Evolutionary conservation across 2,797 vertebrate genomes (phyloP).

Genomic region (Tadarida brasiliensis): DNA sequence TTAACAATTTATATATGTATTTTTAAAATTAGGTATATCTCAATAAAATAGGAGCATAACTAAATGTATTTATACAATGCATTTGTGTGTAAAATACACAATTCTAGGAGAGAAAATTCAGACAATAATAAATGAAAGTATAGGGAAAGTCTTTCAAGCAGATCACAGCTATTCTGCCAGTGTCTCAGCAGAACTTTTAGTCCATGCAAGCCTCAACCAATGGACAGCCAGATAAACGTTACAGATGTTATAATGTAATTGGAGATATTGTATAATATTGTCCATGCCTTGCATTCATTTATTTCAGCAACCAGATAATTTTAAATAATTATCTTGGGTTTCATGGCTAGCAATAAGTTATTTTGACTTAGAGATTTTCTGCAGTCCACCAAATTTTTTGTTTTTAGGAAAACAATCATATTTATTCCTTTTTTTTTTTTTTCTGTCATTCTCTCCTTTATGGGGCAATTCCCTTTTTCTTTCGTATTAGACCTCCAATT

Average conservation of each 20-base stretch:
- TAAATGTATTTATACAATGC: background rate
- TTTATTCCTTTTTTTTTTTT: background rate
- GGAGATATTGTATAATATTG: background rate
- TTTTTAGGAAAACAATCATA: conserved; percentile 5
- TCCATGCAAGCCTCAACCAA: background rate
- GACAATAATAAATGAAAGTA: background rate
- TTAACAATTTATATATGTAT: background rate
- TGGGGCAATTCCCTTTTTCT: conserved; percentile 10
- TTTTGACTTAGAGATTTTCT: conserved; percentile 35
- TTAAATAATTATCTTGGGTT: conserved; percentile 14
- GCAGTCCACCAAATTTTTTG: background rate
- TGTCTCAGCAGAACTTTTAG: background rate
- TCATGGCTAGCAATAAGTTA: background rate
- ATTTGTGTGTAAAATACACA: background rate
- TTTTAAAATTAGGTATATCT: background rate
- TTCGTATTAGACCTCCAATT: conserved; percentile 50
- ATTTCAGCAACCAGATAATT: background rate
- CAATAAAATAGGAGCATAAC: background rate
- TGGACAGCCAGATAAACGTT: background rate
- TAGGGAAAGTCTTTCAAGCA: background rate
- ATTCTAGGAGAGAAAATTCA: background rate
- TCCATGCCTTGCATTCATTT: background rate
- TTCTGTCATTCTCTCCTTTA: background rate
- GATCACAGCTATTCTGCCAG: background rate
- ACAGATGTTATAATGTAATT: background rate